These are phyloP conservation scores for Drosophila affinis DNA, from an alignment of 2,888 invertebrate genomes.

Conservation along the genomic window DNA sequence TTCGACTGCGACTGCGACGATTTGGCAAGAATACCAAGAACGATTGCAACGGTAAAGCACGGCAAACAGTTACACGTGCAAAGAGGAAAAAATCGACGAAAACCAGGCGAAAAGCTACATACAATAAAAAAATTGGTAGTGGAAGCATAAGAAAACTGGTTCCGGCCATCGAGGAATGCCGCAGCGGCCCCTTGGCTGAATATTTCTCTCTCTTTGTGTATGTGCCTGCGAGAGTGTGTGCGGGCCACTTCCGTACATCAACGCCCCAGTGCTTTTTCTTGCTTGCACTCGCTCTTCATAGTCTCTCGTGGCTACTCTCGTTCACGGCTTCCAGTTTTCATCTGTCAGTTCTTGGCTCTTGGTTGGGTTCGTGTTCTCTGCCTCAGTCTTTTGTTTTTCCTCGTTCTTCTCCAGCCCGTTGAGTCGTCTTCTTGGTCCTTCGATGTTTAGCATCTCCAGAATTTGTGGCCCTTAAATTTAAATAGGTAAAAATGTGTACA, in stretches of 20 bases:
- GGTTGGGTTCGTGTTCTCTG: slow-evolving; percentile 69
- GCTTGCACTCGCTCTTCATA: slow-evolving; percentile 5
- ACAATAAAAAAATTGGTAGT: slow-evolving; percentile 58
- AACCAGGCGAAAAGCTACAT: slow-evolving; percentile 39
- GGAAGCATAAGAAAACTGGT: slow-evolving; percentile 68
- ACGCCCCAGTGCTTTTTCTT: slow-evolving; percentile 39
- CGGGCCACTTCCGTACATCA: slow-evolving; percentile 70
- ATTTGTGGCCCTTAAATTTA: background rate
- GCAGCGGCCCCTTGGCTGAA: slow-evolving; percentile 52
- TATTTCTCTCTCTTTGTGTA: slow-evolving; percentile 11
- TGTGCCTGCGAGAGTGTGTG: slow-evolving; percentile 45
- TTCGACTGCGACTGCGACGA: slow-evolving; percentile 13
- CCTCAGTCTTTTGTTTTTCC: slow-evolving; percentile 71
- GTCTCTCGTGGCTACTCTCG: background rate
- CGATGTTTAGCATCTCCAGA: background rate
- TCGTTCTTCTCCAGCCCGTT: slow-evolving; percentile 25
- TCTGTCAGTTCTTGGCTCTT: slow-evolving; percentile 44
- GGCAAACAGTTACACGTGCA: slow-evolving; percentile 75
- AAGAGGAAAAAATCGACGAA: slow-evolving; percentile 49
- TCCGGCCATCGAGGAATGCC: slow-evolving; percentile 72
- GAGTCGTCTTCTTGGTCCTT: background rate
- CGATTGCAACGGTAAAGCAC: slow-evolving; percentile 68
- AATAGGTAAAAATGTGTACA: background rate
- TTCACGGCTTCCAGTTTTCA: slow-evolving; percentile 1
- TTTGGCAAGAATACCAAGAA: slow-evolving; percentile 59